Evolutionary conservation across 1,140 invertebrate species (phyloP).

Genomic region (Gerris buenoi): DNA sequence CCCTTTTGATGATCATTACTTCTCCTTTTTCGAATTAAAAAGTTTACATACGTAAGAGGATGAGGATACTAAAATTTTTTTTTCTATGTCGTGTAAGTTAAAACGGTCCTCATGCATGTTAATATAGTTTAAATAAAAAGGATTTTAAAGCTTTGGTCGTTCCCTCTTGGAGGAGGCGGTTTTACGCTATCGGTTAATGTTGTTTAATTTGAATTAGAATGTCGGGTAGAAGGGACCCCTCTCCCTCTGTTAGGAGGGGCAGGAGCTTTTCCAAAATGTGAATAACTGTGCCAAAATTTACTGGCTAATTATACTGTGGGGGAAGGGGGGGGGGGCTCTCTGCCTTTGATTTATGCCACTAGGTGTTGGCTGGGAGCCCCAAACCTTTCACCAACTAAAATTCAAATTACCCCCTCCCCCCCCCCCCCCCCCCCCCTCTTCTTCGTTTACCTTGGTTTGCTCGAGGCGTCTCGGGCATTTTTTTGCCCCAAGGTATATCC

Average conservation of each 20-base stretch:
- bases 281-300: neutral
- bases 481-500: too few relatives aligned
- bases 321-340: neutral
- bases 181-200: neutral
- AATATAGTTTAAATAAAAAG: neutral
- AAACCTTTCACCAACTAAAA: neutral
- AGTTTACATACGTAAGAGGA: too few relatives aligned
- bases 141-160: neutral
- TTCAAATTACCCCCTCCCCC: neutral
- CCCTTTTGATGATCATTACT: too few relatives aligned
- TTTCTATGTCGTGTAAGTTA: too few relatives aligned
- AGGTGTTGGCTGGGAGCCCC: neutral
- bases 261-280: neutral
- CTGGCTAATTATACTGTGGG: neutral
- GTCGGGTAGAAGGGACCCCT: neutral
- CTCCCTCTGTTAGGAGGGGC: neutral
- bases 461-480: neutral
- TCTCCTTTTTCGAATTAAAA: too few relatives aligned
- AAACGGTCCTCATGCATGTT: neutral
- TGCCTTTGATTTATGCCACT: neutral
- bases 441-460: neutral
- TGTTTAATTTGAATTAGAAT: neutral
- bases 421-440: neutral
- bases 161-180: neutral
- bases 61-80: too few relatives aligned